A percentile compares a stretch with the other conserved stretches of the same genome.
phyloP scores from a whole-genome alignment of 2,113 vertebrate species.

The Suricata suricatta region DNA sequence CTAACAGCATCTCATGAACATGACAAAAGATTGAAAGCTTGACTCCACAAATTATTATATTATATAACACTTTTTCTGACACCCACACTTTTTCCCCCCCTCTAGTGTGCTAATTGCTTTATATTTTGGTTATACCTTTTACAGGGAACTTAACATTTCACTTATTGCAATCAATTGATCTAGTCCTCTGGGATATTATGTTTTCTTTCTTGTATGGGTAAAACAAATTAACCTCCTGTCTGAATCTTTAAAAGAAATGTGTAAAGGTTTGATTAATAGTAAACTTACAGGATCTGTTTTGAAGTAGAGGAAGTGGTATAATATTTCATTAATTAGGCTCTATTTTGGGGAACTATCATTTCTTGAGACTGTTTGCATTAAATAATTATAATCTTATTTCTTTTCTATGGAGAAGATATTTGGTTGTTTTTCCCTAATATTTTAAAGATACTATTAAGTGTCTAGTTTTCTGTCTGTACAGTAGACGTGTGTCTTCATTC shows the following conservation, averaged over 20 bases:
- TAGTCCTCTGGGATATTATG: background rate
- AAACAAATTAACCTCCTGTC: slow-evolving; percentile 13
- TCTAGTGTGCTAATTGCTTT: background rate
- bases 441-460: background rate
- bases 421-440: background rate
- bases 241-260: background rate
- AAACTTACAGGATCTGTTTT: background rate
- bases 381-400: background rate
- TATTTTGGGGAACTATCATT: background rate
- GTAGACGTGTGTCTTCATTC: background rate
- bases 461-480: background rate
- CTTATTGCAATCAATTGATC: background rate
- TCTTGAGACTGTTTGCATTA: background rate
- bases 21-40: background rate
- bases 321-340: background rate
- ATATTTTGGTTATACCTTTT: slow-evolving; percentile 39
- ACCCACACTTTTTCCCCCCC: background rate
- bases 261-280: background rate
- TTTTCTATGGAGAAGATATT: background rate
- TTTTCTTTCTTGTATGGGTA: background rate
- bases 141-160: background rate
- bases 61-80: background rate
- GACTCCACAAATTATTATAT: background rate
- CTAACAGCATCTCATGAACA: background rate
- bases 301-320: background rate